Evolutionary conservation across 2,113 vertebrate species (phyloP).

Genomic region (Noturus placidus): DNA sequence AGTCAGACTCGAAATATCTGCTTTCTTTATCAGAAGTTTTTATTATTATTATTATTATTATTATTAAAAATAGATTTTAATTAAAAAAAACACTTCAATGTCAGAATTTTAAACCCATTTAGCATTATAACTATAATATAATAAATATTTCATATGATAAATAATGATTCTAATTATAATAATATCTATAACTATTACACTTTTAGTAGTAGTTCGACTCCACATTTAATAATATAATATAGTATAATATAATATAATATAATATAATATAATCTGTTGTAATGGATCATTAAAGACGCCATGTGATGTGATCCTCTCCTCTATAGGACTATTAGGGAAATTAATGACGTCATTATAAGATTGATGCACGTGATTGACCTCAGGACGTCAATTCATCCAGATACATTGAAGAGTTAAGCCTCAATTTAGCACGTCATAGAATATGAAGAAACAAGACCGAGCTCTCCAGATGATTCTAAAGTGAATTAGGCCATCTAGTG

Average conservation of each 20-base stretch:
- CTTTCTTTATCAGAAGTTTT: background rate
- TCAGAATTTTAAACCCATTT: background rate
- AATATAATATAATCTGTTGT: background rate
- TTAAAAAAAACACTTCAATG: background rate
- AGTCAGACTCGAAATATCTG: background rate
- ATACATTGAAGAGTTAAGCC: background rate
- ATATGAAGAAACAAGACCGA: background rate
- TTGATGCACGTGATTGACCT: background rate
- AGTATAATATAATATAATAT: background rate
- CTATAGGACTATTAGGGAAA: background rate
- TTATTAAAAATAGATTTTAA: background rate
- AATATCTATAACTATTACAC: background rate
- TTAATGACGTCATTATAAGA: background rate
- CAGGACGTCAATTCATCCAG: background rate
- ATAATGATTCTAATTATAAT: background rate
- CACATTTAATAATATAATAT: background rate
- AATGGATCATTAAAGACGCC: background rate
- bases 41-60: no score
- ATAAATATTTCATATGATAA: no score
- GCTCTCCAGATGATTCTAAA: background rate
- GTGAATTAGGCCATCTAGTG: conserved; percentile 11
- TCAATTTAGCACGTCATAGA: background rate
- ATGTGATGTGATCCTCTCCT: background rate
- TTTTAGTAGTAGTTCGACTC: background rate
- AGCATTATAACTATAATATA: background rate